Conservation (phyloP, 1,140 invertebrate species). For the Glossosoma conforme region DNA sequence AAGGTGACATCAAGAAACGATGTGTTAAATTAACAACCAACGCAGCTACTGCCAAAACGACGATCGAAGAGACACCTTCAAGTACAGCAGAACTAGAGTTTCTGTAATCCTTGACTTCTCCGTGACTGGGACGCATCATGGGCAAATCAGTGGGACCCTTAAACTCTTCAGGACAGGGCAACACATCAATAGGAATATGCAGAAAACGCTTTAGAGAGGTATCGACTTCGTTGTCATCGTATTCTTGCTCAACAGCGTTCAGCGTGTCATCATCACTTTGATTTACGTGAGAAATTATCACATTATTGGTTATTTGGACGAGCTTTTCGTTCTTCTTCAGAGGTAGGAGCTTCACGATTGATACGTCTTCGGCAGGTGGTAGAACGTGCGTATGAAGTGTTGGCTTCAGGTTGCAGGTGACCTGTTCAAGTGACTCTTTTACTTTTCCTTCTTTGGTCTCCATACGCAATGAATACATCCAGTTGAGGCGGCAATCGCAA, state of each 20-base stretch:
- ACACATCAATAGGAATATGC: constrained; percentile 57
- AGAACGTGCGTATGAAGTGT: constrained; percentile 23
- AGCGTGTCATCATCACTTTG: constrained; percentile 34
- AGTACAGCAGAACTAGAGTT: constrained; percentile 39
- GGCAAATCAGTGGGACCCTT: constrained; percentile 56
- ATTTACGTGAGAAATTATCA: constrained; percentile 34
- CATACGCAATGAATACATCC: constrained; percentile 68
- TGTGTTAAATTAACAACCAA: too few relatives aligned
- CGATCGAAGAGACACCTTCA: too few relatives aligned
- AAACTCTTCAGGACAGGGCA: constrained; percentile 62
- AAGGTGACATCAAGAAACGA: too few relatives aligned
- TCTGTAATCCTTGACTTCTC: constrained; percentile 48
- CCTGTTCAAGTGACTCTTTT: constrained; percentile 58
- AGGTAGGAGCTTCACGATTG: constrained; percentile 38
- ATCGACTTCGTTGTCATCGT: constrained; percentile 38
- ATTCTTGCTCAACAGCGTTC: constrained; percentile 40
- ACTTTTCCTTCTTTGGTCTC: constrained; percentile 65
- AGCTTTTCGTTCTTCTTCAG: constrained; percentile 37
- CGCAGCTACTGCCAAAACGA: too few relatives aligned
- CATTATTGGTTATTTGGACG: too few relatives aligned
- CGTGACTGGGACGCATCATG: constrained; percentile 49
- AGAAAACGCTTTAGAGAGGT: constrained; percentile 45
- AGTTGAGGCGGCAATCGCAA: constrained; percentile 71
- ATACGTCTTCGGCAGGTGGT: not conserved
- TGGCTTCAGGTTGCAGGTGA: constrained; percentile 62